Evolutionary conservation across 2,797 vertebrate species (phyloP).

Genomic region (Acipenser transmontanus): DNA sequence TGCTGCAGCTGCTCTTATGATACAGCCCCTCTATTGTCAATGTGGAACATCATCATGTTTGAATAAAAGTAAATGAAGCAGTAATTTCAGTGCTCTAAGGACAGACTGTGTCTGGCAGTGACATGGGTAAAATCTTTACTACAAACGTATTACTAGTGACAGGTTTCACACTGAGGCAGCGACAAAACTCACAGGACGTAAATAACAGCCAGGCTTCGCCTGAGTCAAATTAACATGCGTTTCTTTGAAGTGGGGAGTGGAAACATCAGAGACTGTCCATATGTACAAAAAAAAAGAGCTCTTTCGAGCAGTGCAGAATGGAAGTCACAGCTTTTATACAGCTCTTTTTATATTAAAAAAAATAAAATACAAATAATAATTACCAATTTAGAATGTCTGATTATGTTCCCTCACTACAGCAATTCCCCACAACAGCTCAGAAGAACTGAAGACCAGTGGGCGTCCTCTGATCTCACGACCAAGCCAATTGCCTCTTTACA

Average conservation of each 20-base stretch:
- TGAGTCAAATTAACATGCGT: conserved; percentile 45
- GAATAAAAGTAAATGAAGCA: not conserved
- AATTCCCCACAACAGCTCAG: too few relatives aligned
- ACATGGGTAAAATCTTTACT: not conserved
- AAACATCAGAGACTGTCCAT: too few relatives aligned
- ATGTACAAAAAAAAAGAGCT: too few relatives aligned
- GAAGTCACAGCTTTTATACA: too few relatives aligned
- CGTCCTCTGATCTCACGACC: too few relatives aligned
- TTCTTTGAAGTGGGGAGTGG: conserved; percentile 45
- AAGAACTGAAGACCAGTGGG: too few relatives aligned
- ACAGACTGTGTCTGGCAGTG: not conserved
- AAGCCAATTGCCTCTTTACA: too few relatives aligned
- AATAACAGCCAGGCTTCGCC: conserved; percentile 19
- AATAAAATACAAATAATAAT: too few relatives aligned
- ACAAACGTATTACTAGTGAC: not conserved
- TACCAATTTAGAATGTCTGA: too few relatives aligned
- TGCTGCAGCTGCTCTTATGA: not conserved
- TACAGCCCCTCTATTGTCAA: not conserved
- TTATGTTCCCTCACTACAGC: too few relatives aligned
- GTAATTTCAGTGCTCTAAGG: not conserved
- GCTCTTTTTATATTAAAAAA: too few relatives aligned
- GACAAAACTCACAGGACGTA: not conserved
- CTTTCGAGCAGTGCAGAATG: too few relatives aligned
- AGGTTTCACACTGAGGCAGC: conserved; percentile 1
- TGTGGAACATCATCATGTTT: not conserved